Evolutionary conservation across 1,140 invertebrate species (phyloP), one percentile per base, ranked within the genome.

Genomic region (Heliconius hewitsoni): DNA sequence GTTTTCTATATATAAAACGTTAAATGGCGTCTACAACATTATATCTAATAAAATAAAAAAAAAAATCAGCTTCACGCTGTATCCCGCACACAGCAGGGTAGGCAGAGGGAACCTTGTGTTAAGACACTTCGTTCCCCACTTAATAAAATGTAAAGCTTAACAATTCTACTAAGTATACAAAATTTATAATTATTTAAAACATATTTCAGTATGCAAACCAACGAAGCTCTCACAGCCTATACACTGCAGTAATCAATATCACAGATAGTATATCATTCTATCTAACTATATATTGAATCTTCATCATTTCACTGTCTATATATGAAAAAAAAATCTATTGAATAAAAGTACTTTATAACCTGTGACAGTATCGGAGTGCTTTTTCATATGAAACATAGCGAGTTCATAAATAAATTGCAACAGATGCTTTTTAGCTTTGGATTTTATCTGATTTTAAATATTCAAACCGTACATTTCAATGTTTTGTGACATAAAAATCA

Each of bases 361-460:
- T 30, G 23, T 66, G 57, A 66, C 57, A n/a, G 57, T 66, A 66
- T 66, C 57, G 23, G 4, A 66, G 57, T 66, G 60, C 60, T 66
- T 27, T 66, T 66, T 30, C 23, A 66, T 66, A 66, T 66, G 60
- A 27, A 66, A 66, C 23, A 30, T 23, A 23, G 60, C 60, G 23
- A 2, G 60, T 66, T 27, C 60, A 66, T 66, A 66, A 66, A 66
- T 66, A 66, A 66, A 66, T 66, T 11, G 60, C 23, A 66, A 30
- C 60, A 66, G 6, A 57, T 9, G 60, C 23, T 66, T 66, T 66
- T 66, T 60, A 60, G 57, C 23, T 60, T 11, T 60, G 57, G 8
- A 27, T 60, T 60, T 66, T 66, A 66, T 66, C 23, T 66, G 60
- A 66, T 66, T 66, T 66, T 66, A 66, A 66, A 66, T 66, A 66